A percentile compares a stretch with the other conserved stretches of the same genome.
phyloP scores from a whole-genome alignment of 64 coral and sea anemone species.

The Anthopleura sola region DNA sequence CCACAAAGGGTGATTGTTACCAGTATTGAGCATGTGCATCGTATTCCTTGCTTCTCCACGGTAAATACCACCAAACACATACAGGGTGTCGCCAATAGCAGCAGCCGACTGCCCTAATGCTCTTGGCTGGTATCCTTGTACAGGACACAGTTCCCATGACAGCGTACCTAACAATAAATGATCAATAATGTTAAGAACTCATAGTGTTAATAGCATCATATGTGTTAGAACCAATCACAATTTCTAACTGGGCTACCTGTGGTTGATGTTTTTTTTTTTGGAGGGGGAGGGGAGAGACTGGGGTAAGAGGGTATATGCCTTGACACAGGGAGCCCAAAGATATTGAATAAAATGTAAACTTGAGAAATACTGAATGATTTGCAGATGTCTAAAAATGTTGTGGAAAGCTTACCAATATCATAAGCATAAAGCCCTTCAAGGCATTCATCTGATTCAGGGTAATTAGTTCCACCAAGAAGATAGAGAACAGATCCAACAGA shows the following conservation, averaged over 20 bases:
- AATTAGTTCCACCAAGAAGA: slow-evolving; percentile 83
- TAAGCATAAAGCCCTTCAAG: slow-evolving; percentile 88
- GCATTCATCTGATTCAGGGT: slow-evolving; percentile 71
- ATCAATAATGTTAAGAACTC: neutral
- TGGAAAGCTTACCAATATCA: slow-evolving; percentile 67
- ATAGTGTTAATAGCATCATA: neutral
- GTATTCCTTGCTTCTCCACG: slow-evolving; percentile 63
- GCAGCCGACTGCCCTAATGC: slow-evolving; percentile 74
- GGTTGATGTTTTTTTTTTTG: too few species aligned
- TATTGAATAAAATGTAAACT: neutral
- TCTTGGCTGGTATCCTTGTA: slow-evolving; percentile 71
- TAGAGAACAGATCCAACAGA: slow-evolving; percentile 79
- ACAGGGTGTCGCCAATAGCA: slow-evolving; percentile 80
- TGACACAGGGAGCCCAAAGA: neutral
- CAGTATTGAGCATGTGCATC: slow-evolving; percentile 82
- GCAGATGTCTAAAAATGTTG: neutral
- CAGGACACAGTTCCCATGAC: slow-evolving; percentile 88
- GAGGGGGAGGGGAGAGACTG: neutral
- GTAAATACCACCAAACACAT: slow-evolving; percentile 90
- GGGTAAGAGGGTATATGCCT: too few species aligned
- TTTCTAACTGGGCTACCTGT: neutral
- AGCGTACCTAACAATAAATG: slow-evolving; percentile 53
- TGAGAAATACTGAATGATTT: neutral
- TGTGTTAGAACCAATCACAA: neutral
- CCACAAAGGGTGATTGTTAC: slow-evolving; percentile 4